Evolutionary conservation across 2,113 vertebrate species (phyloP), one percentile per base, ranked within the genome.

Genomic region (Scolopax mira): DNA sequence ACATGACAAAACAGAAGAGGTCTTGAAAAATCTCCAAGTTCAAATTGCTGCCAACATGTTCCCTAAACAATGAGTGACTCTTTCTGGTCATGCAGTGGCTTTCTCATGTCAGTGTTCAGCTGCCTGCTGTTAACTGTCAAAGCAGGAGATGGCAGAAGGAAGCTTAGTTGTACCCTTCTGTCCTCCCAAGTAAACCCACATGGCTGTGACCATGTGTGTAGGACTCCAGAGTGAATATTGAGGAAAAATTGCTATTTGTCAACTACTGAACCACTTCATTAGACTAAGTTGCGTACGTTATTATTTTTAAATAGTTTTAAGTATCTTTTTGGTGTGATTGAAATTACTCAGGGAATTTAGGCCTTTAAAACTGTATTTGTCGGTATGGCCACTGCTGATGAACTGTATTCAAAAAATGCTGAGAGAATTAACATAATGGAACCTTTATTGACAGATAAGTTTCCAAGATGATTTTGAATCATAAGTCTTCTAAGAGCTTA

Each of bases 11-110:
- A 70, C 49, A 75, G 60, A 88, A 83, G 67, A 79, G 39, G 30
- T 83, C 67, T 52, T 90, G 75, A 93, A 94, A 94, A 86, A 11
- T 22, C 48, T 96, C 85, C 35, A 90, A 66, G 46, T 82, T 95
- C 31, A 73, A 23, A 51, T 31, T 62, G 25, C n/a, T 49, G 85
- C 67, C 22, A 55, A 55, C 54, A 62, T 52, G 55, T 39, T 85
- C 55, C 15, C 31, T 69, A 46, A 91, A 75, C 33, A 72, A 28
- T 46, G 33, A 71, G n/a, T 42, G 49, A 49, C 60, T 80, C 24
- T 69, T 71, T 37, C 42, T 51, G 74, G 55, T 37, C 39, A 18
- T 27, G 48, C n/a, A 52, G 48, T 16, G 30, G 54, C 21, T 85
- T 82, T 83, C 46, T 67, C 14, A 4, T 1, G 30, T 27, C 65